Evolutionary conservation across 2,113 vertebrate species (phyloP), one percentile per base, ranked within the genome.

Genomic region (Dasyornis broadbenti): DNA sequence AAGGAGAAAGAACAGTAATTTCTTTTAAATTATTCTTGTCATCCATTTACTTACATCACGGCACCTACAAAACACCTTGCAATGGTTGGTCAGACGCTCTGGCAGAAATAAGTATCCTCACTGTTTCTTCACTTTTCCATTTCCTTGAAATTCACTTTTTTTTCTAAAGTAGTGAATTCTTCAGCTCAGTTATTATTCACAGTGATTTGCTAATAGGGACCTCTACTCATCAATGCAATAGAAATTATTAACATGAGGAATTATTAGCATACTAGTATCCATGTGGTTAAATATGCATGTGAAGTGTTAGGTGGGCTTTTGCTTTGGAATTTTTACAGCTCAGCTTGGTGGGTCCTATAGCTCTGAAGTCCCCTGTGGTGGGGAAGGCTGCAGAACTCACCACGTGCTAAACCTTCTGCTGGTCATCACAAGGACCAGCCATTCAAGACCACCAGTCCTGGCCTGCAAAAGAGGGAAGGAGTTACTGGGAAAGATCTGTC

Each of bases 1-100:
- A 92, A 86, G 53, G 35, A 93, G 61, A 81, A 92, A 78, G 72
- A 92, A 75, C 35, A 91, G 59, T 56, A 90, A 80, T 90, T 94
- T 73, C 71, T 89, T 81, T 92, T 49, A 92, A 86, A 86, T 92
- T 89, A 19, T 90, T 53, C 52, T 83, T 68, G 14, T 77, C 86
- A 86, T 86, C 35, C 47, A 86, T 90, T 90, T 82, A 69, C 33
- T 86, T 86, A 63, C 35, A 66, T 39, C 56, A 92, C 44, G 52
- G 60, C 44, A 73, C 56, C 76, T 89, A 52, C 35, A 81, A 83
- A 96, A 83, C 76, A 71, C 56, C 44, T 86, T 86, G 77, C 56
- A 52, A 31, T 21, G 21, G 31, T 11, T 61, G 42, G 14, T 52
- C 59, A 93, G 66, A 71, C 0, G 1, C n/a, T 57, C 18, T 44